Evolutionary conservation across 2,888 invertebrate genomes (phyloP), one percentile per base, ranked within the genome.

Genomic region (Microctonus hyperodae): DNA sequence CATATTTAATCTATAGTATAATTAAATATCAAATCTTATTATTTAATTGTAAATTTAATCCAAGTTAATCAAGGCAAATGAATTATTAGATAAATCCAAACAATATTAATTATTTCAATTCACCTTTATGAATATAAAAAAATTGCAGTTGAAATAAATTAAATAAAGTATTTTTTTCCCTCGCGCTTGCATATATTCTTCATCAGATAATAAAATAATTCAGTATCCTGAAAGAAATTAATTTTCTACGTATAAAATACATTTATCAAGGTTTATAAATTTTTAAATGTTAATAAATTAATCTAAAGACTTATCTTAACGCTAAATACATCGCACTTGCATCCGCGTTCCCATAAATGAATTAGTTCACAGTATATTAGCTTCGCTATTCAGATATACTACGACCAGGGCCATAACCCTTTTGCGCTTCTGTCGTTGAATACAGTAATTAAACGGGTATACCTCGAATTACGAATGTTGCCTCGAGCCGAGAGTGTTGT

Each of bases 361-460:
- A 83, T 83, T 83, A 82, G 73, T 75, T 73, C 56, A 20, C 56
- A 78, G 75, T 79, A 79, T 80, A 83, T 83, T 83, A 83, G 83
- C 80, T 78, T 73, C 80, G 81, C 83, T 81, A 83, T 83, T 83
- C 83, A 83, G 75, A 75, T 33, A 62, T 25, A 25, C 70, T n/a
- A 74, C 67, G 67, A 69, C 66, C 72, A 72, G 59, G 73, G 65
- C 44, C 67, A 72, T 73, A 82, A 81, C 82, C 82, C 82, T 80
- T 82, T 77, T 76, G 78, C 75, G 70, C 73, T 57, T 73, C 75
- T 72, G 70, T 74, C 37, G 57, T 73, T 82, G 81, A 82, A 82
- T 82, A 81, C 80, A 74, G 79, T 80, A 82, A 82, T 82, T 82
- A 82, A 81, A 78, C 64, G 74, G 76, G 77, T 78, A 78, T 75